Base-by-base conservation (phyloP, 2,113 vertebrate genomes). In the Melanostigma gelatinosum region DNA sequence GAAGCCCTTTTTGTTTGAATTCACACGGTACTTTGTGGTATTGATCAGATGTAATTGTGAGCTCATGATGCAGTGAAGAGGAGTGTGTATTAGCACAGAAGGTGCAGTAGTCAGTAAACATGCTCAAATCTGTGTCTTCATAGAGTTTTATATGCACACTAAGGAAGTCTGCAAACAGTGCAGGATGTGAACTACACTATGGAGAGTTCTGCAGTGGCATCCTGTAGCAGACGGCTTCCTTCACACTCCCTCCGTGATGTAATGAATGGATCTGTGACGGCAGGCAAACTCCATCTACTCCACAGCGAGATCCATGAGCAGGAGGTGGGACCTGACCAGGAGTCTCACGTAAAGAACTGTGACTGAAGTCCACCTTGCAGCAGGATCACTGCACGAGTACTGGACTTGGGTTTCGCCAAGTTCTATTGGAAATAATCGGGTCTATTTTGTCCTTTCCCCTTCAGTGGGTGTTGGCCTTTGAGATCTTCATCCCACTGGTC, bases 391-490 rank as follows among this genome's bases (percentile, higher is more conserved):
- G 48, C 24, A 12, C 6, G 50, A 38, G 22, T 42, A 46, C 48
- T 58, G 13, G 4, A 34, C 40, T 55, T 20, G 10, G 10, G 2
- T 48, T 38, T 69, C 6, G 18, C 4, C 2, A 42, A 4, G 22
- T 73, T 73, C 57, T 4, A 24, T 29, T 57, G 38, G 22, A 44
- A 69, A 48, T 52, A 65, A 77, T 40, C 2, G 12, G 27, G 5
- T 76, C 38, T 15, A 9, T 67, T 40, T 16, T 69, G 15, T 78
- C 6, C 75, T 80, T 24, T 80, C 27, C 55, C 15, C 20, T 85
- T 0, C 91, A 99, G 98, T 98, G 98, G 97, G 98, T 99, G 83
- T 89, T 99, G 93, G 95, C 98, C 15, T 99, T 99, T 4, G 98
- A 99, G 94, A 96, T 99, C 91, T 99, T 99, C 93, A 99, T 99